Conservation (phyloP, 2,797 vertebrate genomes). For the Aselliscus stoliczkanus region DNA sequence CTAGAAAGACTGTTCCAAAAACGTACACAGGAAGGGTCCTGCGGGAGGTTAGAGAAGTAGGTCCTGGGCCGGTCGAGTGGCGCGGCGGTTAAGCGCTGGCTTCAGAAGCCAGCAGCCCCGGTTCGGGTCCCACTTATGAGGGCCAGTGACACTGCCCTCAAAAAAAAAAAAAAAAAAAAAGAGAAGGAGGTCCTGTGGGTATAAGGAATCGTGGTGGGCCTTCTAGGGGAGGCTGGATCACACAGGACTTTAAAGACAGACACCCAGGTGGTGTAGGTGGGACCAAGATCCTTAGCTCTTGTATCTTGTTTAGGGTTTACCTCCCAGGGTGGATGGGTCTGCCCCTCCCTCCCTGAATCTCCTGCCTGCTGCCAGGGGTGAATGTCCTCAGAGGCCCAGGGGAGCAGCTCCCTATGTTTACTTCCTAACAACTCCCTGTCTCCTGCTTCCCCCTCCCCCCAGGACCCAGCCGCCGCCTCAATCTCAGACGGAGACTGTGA, state of each 20-base stretch:
- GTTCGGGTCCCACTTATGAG: too few species aligned
- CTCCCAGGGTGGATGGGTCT: neutral
- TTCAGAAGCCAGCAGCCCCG: too few species aligned
- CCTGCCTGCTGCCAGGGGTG: neutral
- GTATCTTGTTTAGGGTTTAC: neutral
- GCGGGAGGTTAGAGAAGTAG: neutral
- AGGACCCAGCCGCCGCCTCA: conserved; percentile 93
- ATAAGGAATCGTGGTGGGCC: neutral
- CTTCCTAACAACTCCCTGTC: neutral
- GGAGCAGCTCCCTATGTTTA: neutral
- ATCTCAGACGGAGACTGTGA: conserved; percentile 91
- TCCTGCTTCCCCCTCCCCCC: conserved; percentile 64
- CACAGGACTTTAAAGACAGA: neutral
- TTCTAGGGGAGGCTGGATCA: neutral
- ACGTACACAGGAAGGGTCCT: neutral
- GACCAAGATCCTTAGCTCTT: neutral
- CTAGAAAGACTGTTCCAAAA: conserved; percentile 9
- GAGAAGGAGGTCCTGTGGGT: neutral
- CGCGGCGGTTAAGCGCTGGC: too few species aligned
- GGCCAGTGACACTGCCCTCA: too few species aligned
- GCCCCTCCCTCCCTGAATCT: neutral
- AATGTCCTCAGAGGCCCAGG: neutral
- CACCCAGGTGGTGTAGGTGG: neutral
- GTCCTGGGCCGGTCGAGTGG: too few species aligned
- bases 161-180: too few species aligned